Percentiles rank a stretch among this genome's conserved stretches.
Conservation (phyloP, 2,113 vertebrate genomes). For the Trachemys scripta region DNA sequence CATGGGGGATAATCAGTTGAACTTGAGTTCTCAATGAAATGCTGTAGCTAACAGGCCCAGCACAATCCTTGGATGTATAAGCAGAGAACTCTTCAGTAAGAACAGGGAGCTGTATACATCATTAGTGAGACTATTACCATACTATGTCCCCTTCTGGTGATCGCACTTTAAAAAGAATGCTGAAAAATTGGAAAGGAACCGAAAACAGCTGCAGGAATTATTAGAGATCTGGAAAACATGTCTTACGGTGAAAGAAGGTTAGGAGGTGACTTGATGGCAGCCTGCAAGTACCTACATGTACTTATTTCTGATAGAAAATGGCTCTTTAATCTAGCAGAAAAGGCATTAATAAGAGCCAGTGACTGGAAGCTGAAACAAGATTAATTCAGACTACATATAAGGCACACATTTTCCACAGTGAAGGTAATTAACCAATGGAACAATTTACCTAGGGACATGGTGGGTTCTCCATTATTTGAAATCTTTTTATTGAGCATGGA, state of each 20-base stretch:
- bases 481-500: background rate
- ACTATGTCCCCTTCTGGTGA: background rate
- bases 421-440: background rate
- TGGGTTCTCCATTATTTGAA: background rate
- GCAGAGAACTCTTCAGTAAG: background rate
- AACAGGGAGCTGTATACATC: background rate
- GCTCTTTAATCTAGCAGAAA: background rate
- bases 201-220: background rate
- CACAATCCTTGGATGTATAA: background rate
- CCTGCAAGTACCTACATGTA: fast-evolving
- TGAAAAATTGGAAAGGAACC: background rate
- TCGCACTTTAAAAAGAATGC: background rate
- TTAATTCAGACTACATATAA: background rate
- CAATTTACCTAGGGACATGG: background rate
- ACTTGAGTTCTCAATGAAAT: background rate
- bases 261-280: background rate
- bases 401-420: background rate
- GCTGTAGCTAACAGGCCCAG: background rate
- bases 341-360: background rate
- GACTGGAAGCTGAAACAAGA: background rate
- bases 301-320: background rate
- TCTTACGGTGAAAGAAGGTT: background rate
- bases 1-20: background rate
- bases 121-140: background rate
- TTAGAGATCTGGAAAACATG: background rate